These are phyloP conservation scores for Lineus longissimus DNA, from an alignment of 1,140 invertebrate species.

Conservation along the genomic window DNA sequence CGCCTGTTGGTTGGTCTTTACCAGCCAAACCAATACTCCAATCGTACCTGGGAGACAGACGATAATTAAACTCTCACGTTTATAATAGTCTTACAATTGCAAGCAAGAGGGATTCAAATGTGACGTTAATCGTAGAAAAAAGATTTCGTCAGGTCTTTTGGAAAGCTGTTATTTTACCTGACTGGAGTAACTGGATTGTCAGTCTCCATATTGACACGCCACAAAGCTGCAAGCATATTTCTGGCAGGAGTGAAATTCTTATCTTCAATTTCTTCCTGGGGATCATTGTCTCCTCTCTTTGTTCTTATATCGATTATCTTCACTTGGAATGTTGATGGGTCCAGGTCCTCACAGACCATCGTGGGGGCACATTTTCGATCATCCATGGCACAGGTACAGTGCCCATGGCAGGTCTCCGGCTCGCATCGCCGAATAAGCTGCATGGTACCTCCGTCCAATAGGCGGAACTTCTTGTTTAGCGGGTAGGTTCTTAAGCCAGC, in stretches of 20 bases:
- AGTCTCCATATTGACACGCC: too few relatives aligned
- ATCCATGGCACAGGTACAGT: slow-evolving; percentile 25
- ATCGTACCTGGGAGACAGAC: slow-evolving; percentile 21
- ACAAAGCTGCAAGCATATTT: too few relatives aligned
- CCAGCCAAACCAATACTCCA: slow-evolving; percentile 15
- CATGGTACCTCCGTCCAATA: slow-evolving; percentile 14
- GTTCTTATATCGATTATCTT: slow-evolving; percentile 13
- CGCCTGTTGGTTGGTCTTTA: slow-evolving; percentile 6
- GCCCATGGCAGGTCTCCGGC: slow-evolving; percentile 21
- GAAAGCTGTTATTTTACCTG: too few relatives aligned
- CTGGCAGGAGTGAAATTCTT: too few relatives aligned
- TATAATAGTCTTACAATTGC: slow-evolving; percentile 13
- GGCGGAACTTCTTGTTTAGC: slow-evolving; percentile 18
- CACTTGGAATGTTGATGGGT: slow-evolving; percentile 1
- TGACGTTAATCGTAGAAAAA: slow-evolving; percentile 12
- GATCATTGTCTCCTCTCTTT: too few relatives aligned
- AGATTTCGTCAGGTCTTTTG: too few relatives aligned
- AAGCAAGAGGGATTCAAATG: slow-evolving; percentile 9
- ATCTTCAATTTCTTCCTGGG: too few relatives aligned
- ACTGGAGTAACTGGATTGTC: too few relatives aligned
- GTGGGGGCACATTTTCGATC: slow-evolving; percentile 15
- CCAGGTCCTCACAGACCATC: slow-evolving; percentile 18
- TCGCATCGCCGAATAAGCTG: slow-evolving; percentile 20
- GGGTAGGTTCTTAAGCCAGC: slow-evolving; percentile 25
- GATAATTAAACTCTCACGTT: too few relatives aligned